Base-by-base conservation (phyloP, 2,888 invertebrate genomes). In the Leptura quadrifasciata region DNA sequence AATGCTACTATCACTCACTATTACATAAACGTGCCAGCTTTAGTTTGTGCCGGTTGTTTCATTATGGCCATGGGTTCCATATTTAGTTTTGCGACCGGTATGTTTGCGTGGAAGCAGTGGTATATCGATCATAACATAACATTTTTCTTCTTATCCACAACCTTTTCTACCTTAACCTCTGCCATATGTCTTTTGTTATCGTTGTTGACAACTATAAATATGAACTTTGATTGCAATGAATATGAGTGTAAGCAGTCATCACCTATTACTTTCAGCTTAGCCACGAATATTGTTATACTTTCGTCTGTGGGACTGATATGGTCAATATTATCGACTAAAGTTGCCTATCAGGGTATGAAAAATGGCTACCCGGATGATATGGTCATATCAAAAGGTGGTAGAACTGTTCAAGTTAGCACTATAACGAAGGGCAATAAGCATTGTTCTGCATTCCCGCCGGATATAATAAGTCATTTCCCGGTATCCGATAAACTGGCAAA, bases 71-170 rank as follows among this genome's bases (percentile, higher is more conserved):
- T 91, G 39, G 92, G 92, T 67, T 91, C 91, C 0, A 82, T 92
- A 61, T 89, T 89, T 0, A 91, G 91, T 0, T 92, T 92, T 0
- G 74, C 91, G 3, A 89, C 92, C 0, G 93, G 92, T 0, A 89
- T 93, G 12, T 84, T 93, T 61, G 93, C 94, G 0, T 93, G 93
- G 84, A 91, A 92, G 47, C 88, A 90, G 78, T 94, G 94, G 94
- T 94, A 94, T 84, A 91, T 93, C 61, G 93, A 94, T 83, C 90
- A 91, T 74, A 93, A 94, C 84, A 93, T 94, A 80, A 90, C 91
- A 0, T 91, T 92, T 90, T 89, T 94, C 80, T 93, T 93, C 80
- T 86, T 91, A 61, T 90, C 91, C 76, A 92, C 92, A 0, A 86
- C 91, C 24, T 84, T 93, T 73, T 92, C 93, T 0, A 90, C 91